Percentiles rank a stretch among this genome's conserved stretches.
Evolutionary conservation across 2,113 vertebrate genomes (phyloP).

Genomic region (Zosterops japonicus): DNA sequence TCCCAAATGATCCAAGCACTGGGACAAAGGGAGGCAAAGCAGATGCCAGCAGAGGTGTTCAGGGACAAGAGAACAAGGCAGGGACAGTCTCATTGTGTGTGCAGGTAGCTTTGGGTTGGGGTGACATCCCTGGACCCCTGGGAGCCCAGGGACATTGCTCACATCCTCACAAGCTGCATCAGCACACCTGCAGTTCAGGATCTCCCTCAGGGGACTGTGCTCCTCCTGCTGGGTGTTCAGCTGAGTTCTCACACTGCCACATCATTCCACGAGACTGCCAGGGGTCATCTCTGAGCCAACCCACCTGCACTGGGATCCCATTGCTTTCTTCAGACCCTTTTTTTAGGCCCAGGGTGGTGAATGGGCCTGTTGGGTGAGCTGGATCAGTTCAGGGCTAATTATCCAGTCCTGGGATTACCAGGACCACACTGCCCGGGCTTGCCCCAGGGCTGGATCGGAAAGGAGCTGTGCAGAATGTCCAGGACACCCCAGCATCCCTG

Average conservation of each 20-base stretch:
- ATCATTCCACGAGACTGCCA: not conserved
- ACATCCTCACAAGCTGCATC: not conserved
- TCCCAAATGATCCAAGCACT: not conserved
- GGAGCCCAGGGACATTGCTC: not conserved
- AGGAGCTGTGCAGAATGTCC: not conserved
- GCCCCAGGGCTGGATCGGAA: not conserved
- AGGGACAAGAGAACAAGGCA: not conserved
- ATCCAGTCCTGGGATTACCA: not conserved
- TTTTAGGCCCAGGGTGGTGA: not conserved
- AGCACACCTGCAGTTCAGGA: accelerated
- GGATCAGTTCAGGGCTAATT: not conserved
- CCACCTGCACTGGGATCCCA: not conserved
- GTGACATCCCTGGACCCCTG: not conserved
- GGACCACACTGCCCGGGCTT: accelerated
- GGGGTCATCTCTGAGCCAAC: not conserved
- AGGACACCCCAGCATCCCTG: not conserved
- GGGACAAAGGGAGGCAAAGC: not conserved
- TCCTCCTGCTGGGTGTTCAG: accelerated
- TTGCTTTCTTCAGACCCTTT: not conserved
- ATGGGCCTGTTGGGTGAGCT: not conserved
- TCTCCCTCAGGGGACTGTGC: accelerated
- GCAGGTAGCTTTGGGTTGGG: not conserved
- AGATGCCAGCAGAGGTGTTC: not conserved
- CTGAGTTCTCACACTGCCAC: not conserved
- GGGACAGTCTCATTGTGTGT: not conserved